Conservation (phyloP, 1,140 invertebrate species). For the Acromyrmex echinatior region DNA sequence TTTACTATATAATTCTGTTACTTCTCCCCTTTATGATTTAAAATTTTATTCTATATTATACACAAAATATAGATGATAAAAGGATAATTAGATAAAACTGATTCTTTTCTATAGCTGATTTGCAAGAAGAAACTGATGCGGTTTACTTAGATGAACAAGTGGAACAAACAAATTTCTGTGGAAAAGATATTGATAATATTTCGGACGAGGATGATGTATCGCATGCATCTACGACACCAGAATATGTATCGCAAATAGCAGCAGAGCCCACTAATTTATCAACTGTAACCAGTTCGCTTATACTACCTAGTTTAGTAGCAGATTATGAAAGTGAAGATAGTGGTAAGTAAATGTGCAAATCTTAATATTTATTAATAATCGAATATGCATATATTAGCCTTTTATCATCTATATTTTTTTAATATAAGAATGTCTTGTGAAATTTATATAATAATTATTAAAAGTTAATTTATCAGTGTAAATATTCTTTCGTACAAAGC, state of each 20-base stretch:
- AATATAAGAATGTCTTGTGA: neutral
- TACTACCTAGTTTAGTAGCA: constrained; percentile 77
- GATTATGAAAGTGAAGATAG: constrained; percentile 80
- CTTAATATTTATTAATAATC: neutral
- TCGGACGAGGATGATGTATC: constrained; percentile 76
- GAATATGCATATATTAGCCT: neutral
- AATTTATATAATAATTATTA: constrained; percentile 10
- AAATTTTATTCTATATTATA: neutral
- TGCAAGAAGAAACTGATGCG: neutral
- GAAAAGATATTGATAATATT: constrained; percentile 47
- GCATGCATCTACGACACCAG: neutral
- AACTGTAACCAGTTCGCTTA: neutral
- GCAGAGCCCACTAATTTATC: neutral
- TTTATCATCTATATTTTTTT: constrained; percentile 12
- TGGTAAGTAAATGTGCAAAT: constrained; percentile 71
- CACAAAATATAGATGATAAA: neutral
- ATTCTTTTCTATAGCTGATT: constrained; percentile 16
- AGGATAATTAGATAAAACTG: constrained; percentile 6
- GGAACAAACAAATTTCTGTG: neutral
- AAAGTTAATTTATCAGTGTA: neutral
- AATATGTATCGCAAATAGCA: neutral
- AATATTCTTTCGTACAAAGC: neutral
- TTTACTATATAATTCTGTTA: too few relatives aligned
- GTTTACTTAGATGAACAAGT: neutral
- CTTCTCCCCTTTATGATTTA: neutral